phyloP scores from a whole-genome alignment of 2,113 vertebrate genomes.

The Mesocricetus auratus region DNA sequence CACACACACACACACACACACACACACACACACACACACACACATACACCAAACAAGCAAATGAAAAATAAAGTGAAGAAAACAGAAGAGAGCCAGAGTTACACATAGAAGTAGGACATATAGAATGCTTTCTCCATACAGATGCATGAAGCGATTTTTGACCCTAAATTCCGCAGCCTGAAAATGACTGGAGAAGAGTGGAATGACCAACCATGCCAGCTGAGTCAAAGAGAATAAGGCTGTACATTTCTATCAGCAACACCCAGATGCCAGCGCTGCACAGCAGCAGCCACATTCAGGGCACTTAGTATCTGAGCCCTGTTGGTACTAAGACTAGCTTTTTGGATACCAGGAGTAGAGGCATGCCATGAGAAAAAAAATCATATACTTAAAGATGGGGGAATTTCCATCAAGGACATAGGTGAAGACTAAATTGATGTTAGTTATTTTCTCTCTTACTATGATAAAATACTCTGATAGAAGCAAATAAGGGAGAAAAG shows the following conservation, averaged over 20 bases:
- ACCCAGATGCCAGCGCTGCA: neutral
- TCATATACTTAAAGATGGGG: neutral
- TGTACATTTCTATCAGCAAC: neutral
- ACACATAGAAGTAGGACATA: neutral
- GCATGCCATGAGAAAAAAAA: neutral
- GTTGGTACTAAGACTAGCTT: neutral
- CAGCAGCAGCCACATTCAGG: neutral
- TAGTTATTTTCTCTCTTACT: neutral
- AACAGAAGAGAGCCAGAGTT: neutral
- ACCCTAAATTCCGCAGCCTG: neutral
- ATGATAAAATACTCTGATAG: neutral
- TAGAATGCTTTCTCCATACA: neutral
- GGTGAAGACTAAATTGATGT: neutral
- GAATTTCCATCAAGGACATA: constrained; percentile 33
- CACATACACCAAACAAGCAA: neutral
- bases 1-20: neutral
- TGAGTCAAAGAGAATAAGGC: neutral
- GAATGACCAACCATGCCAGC: too few relatives aligned
- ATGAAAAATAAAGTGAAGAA: neutral
- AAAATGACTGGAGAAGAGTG: neutral
- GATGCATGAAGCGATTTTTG: neutral
- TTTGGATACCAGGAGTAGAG: neutral
- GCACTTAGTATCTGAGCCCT: too few relatives aligned
- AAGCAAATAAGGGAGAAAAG: neutral
- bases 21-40: neutral